phyloP scores from a whole-genome alignment of 1,140 invertebrate genomes.

The Pararge aegeria region DNA sequence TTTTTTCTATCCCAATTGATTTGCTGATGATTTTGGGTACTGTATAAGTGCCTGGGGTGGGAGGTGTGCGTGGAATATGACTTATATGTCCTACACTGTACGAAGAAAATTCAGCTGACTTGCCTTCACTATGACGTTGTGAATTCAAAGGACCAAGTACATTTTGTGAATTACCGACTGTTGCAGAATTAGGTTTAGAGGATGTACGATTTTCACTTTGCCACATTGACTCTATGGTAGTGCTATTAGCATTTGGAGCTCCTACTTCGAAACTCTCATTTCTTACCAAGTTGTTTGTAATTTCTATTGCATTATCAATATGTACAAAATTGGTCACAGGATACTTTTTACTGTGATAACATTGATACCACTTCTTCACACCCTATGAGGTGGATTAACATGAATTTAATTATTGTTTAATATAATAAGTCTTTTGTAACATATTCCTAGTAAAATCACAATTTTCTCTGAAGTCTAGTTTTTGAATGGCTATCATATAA shows the following conservation, averaged over 20 bases:
- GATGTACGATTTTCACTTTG: constrained; percentile 12
- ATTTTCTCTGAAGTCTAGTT: constrained; percentile 58
- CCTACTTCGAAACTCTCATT: constrained; percentile 34
- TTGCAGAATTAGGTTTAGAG: constrained; percentile 18
- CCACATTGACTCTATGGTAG: constrained; percentile 37
- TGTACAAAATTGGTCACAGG: constrained; percentile 60
- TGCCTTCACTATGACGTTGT: constrained; percentile 13
- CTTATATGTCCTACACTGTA: constrained; percentile 59
- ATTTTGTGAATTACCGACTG: constrained; percentile 22
- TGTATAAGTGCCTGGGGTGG: constrained; percentile 52
- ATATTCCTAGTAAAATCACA: constrained; percentile 34
- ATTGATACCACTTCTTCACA: constrained; percentile 62
- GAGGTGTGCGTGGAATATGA: constrained; percentile 63
- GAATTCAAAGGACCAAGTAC: constrained; percentile 4
- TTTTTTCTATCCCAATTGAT: constrained; percentile 28
- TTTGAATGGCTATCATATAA: constrained; percentile 53
- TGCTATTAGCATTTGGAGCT: constrained; percentile 52
- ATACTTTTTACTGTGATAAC: constrained; percentile 65
- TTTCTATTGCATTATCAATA: constrained; percentile 46
- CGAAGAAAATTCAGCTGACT: constrained; percentile 30
- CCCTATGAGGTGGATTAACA: constrained; percentile 49
- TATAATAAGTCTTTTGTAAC: constrained; percentile 10
- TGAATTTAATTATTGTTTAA: constrained; percentile 35
- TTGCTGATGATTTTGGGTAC: constrained; percentile 53
- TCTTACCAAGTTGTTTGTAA: constrained; percentile 28